Conservation (phyloP, 1,140 invertebrate genomes). For the Drosophila pectinifera region DNA sequence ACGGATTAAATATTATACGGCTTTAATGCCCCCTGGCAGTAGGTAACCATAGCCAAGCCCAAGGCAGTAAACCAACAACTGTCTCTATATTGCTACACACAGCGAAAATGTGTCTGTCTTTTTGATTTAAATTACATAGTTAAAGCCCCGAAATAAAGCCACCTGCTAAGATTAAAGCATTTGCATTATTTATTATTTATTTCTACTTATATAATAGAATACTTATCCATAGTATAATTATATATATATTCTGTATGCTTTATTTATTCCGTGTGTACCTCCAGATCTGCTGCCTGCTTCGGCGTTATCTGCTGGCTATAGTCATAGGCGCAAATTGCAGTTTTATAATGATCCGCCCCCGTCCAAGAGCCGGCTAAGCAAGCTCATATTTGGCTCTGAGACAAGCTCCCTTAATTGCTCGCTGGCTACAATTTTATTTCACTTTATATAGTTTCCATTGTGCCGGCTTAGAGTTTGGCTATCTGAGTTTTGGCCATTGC, state of each 20-base stretch:
- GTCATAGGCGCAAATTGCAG: conserved; percentile 66
- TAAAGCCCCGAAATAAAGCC: too few relatives aligned
- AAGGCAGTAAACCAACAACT: conserved; percentile 40
- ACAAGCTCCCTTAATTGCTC: conserved; percentile 62
- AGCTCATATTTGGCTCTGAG: conserved; percentile 51
- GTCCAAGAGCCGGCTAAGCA: conserved; percentile 35
- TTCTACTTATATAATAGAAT: too few relatives aligned
- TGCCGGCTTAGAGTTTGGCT: conserved; percentile 31
- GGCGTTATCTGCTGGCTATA: conserved; percentile 46
- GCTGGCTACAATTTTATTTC: conserved; percentile 32
- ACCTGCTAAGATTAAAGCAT: too few relatives aligned
- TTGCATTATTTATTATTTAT: too few relatives aligned
- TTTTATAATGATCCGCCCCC: conserved; percentile 72
- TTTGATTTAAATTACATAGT: too few relatives aligned
- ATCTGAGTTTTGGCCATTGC: conserved; percentile 57
- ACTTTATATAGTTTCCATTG: conserved; percentile 19
- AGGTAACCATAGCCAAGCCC: conserved; percentile 52
- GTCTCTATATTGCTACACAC: conserved; percentile 19
- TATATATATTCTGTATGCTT: too few relatives aligned
- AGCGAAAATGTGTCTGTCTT: too few relatives aligned
- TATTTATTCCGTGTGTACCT: conserved; percentile 5
- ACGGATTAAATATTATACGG: conserved; percentile 81
- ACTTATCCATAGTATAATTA: too few relatives aligned
- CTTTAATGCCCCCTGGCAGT: conserved; percentile 66
- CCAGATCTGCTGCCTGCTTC: conserved; percentile 12